These are phyloP conservation scores for Elaphurus davidianus DNA, from an alignment of 2,113 vertebrate species.

Conservation along the genomic window DNA sequence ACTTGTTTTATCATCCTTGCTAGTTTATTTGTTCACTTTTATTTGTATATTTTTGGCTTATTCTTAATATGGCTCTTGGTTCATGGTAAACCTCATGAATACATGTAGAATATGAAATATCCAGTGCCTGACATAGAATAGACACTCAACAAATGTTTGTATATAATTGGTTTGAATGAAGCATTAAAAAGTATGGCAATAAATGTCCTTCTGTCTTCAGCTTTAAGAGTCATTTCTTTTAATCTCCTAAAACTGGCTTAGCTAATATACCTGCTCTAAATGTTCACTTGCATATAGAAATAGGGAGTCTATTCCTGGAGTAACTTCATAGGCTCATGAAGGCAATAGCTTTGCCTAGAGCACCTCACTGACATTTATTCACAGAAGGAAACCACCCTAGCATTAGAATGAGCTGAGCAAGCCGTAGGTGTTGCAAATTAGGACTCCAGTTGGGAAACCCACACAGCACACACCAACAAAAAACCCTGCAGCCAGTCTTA, in stretches of 20 bases:
- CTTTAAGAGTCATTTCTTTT: slow-evolving; percentile 23
- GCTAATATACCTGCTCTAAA: slow-evolving; percentile 48
- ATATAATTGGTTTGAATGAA: slow-evolving; percentile 24
- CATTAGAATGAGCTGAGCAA: slow-evolving; percentile 62
- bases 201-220: background rate
- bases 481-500: background rate
- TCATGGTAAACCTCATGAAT: background rate
- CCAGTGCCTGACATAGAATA: background rate
- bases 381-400: slow-evolving; percentile 61
- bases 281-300: slow-evolving; percentile 31
- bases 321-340: slow-evolving; percentile 42
- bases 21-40: background rate
- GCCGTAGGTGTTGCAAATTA: slow-evolving; percentile 60
- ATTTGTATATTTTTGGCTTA: background rate
- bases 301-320: slow-evolving; percentile 25
- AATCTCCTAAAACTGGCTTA: slow-evolving; percentile 56
- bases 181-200: slow-evolving; percentile 27
- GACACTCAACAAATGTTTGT: background rate
- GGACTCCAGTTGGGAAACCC: slow-evolving; percentile 38
- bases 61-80: background rate
- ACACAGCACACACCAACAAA: slow-evolving; percentile 50
- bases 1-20: background rate
- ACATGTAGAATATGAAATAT: background rate
- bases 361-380: slow-evolving; percentile 55
- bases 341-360: slow-evolving; percentile 42